Percentiles rank a stretch among this genome's conserved stretches.
Conservation (phyloP, 2,113 vertebrate species). For the Microcebus griseorufus region DNA sequence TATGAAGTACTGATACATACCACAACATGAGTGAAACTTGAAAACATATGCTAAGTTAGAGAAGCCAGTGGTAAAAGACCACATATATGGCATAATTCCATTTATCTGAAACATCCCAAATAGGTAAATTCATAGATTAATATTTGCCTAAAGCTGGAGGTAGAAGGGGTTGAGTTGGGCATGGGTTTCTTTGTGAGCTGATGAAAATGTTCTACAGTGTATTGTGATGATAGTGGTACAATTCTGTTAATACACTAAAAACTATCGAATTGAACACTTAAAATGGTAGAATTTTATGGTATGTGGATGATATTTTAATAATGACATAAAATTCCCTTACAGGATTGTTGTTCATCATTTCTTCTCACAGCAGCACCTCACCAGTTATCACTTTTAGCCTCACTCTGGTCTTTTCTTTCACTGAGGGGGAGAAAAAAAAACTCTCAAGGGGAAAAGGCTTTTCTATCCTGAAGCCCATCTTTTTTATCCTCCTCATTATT, state of each 20-base stretch:
- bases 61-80: neutral
- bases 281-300: neutral
- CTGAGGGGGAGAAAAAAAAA: neutral
- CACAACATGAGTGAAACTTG: neutral
- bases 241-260: neutral
- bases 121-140: neutral
- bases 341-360: neutral
- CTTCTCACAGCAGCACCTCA: neutral
- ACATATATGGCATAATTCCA: neutral
- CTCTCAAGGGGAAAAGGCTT: neutral
- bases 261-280: neutral
- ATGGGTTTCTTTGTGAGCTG: neutral
- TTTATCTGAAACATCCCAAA: neutral
- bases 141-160: neutral
- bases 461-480: neutral
- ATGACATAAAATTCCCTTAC: neutral
- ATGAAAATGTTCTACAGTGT: neutral
- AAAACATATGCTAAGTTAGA: neutral
- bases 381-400: neutral
- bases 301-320: neutral
- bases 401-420: neutral
- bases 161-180: neutral
- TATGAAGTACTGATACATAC: neutral
- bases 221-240: neutral
- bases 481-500: neutral